Evolutionary conservation across 2,113 vertebrate genomes (phyloP).

Genomic region (Tragulus kanchil): DNA sequence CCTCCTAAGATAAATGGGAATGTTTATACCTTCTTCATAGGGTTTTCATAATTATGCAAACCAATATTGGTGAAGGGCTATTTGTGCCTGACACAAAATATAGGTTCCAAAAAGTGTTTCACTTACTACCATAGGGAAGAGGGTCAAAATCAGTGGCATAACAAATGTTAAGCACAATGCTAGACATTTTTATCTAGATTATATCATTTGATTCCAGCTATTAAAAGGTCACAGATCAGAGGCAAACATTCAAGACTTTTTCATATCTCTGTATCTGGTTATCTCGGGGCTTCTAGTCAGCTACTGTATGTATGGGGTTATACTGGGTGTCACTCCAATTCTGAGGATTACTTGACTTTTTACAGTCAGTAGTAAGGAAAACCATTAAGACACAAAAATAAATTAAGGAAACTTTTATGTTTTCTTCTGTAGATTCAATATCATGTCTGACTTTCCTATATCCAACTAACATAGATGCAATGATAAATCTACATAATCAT

Average conservation of each 20-base stretch:
- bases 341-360: background rate
- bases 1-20: background rate
- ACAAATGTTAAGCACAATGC: background rate
- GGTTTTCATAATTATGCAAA: background rate
- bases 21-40: background rate
- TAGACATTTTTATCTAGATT: background rate
- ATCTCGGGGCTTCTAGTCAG: background rate
- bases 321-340: background rate
- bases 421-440: slow-evolving; percentile 40
- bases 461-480: background rate
- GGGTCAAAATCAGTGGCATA: background rate
- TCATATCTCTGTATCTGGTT: background rate
- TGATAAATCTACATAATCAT: background rate
- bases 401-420: background rate
- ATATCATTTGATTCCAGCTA: background rate
- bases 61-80: background rate
- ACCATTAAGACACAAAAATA: background rate
- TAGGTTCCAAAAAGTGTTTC: background rate
- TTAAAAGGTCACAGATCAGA: background rate
- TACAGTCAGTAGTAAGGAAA: background rate
- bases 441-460: background rate
- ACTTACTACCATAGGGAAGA: background rate
- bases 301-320: background rate
- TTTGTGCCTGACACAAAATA: background rate
- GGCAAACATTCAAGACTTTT: background rate